These are phyloP conservation scores for Pinctada fucata DNA, from an alignment of 2,888 invertebrate species.

Conservation along the genomic window DNA sequence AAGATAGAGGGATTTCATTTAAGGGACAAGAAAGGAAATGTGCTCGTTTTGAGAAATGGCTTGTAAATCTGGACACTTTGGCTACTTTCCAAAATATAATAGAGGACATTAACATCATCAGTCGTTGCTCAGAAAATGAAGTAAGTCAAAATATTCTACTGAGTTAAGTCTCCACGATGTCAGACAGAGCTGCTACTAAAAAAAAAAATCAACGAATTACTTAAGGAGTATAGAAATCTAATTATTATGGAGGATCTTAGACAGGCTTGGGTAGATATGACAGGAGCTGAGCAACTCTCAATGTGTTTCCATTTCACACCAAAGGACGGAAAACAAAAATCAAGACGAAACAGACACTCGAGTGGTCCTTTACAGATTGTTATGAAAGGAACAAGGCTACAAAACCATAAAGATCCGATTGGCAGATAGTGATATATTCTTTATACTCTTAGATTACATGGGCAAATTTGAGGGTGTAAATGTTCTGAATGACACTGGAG, in stretches of 20 bases:
- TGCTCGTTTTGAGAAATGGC: slow-evolving; percentile 11
- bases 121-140: slow-evolving; percentile 7
- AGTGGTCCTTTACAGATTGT: slow-evolving; percentile 33
- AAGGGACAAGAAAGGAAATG: slow-evolving; percentile 14
- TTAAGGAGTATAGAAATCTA: slow-evolving; percentile 21
- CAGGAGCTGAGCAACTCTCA: not conserved
- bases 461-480: slow-evolving; percentile 8
- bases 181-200: slow-evolving; percentile 25
- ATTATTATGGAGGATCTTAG: slow-evolving; percentile 15
- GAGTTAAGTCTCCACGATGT: slow-evolving; percentile 29
- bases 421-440: slow-evolving; percentile 43
- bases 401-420: slow-evolving; percentile 29
- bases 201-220: slow-evolving; percentile 19
- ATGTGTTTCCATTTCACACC: slow-evolving; percentile 21
- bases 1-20: slow-evolving; percentile 26
- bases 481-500: slow-evolving; percentile 34
- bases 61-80: slow-evolving; percentile 12
- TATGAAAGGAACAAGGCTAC: slow-evolving; percentile 31
- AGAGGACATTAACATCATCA: slow-evolving; percentile 12
- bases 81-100: slow-evolving; percentile 20
- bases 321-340: slow-evolving; percentile 24
- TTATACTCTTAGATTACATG: slow-evolving; percentile 38
- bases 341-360: slow-evolving; percentile 38
- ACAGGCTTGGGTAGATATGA: slow-evolving; percentile 10
- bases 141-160: slow-evolving; percentile 12